Evolutionary conservation across 2,888 invertebrate genomes (phyloP), one percentile per base, ranked within the genome.

Genomic region (Ptychoptera contaminata): DNA sequence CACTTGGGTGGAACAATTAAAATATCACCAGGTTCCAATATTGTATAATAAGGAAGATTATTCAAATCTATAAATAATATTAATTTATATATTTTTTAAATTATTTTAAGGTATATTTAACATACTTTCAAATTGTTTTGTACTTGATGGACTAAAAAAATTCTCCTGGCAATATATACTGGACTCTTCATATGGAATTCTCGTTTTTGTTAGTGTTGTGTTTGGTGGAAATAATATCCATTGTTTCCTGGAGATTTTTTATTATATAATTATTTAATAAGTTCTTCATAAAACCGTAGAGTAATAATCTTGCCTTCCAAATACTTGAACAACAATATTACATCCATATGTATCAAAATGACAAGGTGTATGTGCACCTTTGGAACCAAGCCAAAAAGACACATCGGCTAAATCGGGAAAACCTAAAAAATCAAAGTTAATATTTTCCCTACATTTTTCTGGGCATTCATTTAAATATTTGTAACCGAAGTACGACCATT

Each of bases 111-210:
- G 8, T n/a, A n/a, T 34, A 23, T 34, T 14, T 16, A 36, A n/a
- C 10, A 16, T 62, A 70, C 72, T 67, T 57, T 62, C 61, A 53
- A 76, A 72, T 48, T 64, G 64, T 29, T 69, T 61, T 44, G 67
- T 50, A 55, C 67, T 60, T 34, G 58, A 59, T 0, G 87, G 85
- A 43, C 74, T 74, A 53, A 77, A 81, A 55, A 92, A 81, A 61
- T 91, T 86, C 38, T 86, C 70, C 59, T 76, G 72, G 58, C 88
- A 90, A 61, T 88, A 96, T 8, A 96, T 73, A 62, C 91, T 94
- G 0, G 94, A 94, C 63, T 96, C 96, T 69, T 96, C 96, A 67
- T 91, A 97, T 0, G 96, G 96, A 42, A 94, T 72, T 58, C 96
- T 73, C 0, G 86, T 85, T 29, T 86, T 79, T 53, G 77, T 76